Evolutionary conservation across 2,113 vertebrate species (phyloP).

Genomic region (Cyphomyrus plagiostoma): DNA sequence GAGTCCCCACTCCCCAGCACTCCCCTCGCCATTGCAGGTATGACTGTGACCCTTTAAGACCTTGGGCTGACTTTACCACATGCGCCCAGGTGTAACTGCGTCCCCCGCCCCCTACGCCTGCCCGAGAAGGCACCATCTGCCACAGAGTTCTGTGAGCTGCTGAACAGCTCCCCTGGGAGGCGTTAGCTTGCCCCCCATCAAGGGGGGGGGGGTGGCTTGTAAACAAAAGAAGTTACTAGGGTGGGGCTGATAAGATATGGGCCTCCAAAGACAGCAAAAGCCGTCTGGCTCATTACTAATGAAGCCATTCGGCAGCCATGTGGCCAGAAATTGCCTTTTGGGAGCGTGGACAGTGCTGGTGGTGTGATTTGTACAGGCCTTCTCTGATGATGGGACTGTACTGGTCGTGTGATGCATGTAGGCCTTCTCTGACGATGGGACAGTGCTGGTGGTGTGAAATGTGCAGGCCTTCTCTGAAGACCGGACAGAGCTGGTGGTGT

Average conservation of each 20-base stretch:
- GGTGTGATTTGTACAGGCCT: too few relatives aligned
- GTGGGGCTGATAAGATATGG: constrained; percentile 62
- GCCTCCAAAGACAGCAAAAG: constrained; percentile 61
- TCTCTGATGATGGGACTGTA: not conserved
- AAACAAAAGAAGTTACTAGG: constrained; percentile 68
- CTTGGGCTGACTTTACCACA: constrained; percentile 60
- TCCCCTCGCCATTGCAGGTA: not conserved
- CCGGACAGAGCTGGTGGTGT: too few relatives aligned
- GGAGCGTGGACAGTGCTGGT: not conserved
- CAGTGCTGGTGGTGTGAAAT: not conserved
- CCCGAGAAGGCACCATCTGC: constrained; percentile 72
- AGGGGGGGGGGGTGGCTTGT: constrained; percentile 63
- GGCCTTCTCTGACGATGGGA: too few relatives aligned
- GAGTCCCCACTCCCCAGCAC: not conserved
- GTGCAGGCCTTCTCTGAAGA: not conserved
- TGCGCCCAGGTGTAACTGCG: constrained; percentile 68
- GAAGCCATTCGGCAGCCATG: not conserved
- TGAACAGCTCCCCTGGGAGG: constrained; percentile 68
- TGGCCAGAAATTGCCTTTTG: not conserved
- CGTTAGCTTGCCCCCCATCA: constrained; percentile 75
- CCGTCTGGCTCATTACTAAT: constrained; percentile 41
- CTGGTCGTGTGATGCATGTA: not conserved
- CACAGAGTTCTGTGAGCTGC: constrained; percentile 40
- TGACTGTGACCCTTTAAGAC: constrained; percentile 43
- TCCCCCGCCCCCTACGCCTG: constrained; percentile 62